Evolutionary conservation across 2,888 invertebrate genomes (phyloP).

Genomic region (Zygaena filipendulae): DNA sequence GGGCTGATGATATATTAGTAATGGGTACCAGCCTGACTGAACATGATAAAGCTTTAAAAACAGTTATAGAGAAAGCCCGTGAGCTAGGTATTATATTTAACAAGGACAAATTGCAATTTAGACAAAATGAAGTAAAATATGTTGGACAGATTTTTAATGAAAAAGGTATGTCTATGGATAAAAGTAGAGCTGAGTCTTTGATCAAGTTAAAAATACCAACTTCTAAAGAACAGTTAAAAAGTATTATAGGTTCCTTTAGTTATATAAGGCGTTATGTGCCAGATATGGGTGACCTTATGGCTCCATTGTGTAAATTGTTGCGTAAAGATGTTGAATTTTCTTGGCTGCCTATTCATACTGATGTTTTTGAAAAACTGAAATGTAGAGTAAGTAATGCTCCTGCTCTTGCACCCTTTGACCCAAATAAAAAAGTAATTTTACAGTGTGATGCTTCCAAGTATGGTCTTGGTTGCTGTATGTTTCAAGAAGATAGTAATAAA

Average conservation of each 20-base stretch:
- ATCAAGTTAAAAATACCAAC: constrained; percentile 7
- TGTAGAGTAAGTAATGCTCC: background rate
- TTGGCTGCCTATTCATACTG: constrained; percentile 12
- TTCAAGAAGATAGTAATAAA: constrained; percentile 5
- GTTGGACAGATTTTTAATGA: constrained; percentile 12
- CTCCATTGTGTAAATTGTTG: constrained; percentile 7
- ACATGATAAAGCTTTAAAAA: constrained; percentile 7
- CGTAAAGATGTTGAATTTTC: constrained; percentile 10
- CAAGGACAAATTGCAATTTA: constrained; percentile 14
- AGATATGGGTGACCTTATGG: constrained; percentile 11
- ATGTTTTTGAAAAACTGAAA: constrained; percentile 10
- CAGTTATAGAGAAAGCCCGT: constrained; percentile 7
- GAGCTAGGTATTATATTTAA: constrained; percentile 10
- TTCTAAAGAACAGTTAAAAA: constrained; percentile 6
- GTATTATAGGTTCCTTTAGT: constrained; percentile 10
- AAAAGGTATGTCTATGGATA: constrained; percentile 11
- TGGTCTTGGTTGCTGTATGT: constrained; percentile 7
- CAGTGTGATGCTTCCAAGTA: constrained; percentile 10
- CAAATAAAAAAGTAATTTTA: constrained; percentile 8
- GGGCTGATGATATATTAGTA: constrained; percentile 8
- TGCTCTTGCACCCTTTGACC: constrained; percentile 8
- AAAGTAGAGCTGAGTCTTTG: constrained; percentile 10
- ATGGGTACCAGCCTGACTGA: constrained; percentile 4
- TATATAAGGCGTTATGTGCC: constrained; percentile 11
- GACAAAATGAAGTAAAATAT: constrained; percentile 12